A percentile compares a stretch with the other conserved stretches of the same genome.
phyloP scores from a whole-genome alignment of 2,888 invertebrate species.

The Galerucella nymphaeae region DNA sequence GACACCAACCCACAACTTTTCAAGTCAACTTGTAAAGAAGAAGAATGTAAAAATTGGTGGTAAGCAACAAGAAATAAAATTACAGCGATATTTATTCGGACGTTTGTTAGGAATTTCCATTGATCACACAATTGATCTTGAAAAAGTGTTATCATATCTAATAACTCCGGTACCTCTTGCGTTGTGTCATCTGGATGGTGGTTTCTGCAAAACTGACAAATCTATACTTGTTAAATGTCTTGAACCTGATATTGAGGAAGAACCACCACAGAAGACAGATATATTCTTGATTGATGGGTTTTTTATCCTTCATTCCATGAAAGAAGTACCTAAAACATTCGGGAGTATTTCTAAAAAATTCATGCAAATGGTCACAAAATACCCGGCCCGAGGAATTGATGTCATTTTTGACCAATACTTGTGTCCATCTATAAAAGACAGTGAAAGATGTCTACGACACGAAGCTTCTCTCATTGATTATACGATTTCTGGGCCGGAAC shows the following conservation, averaged over 20 bases:
- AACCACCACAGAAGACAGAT: conserved; percentile 28
- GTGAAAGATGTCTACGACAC: conserved; percentile 18
- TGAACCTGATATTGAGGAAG: not conserved
- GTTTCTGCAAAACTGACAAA: conserved; percentile 44
- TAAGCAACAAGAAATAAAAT: conserved; percentile 20
- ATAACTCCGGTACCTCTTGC: conserved; percentile 44
- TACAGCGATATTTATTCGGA: conserved; percentile 21
- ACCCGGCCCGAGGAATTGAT: conserved; percentile 17
- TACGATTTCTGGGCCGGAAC: conserved; percentile 49
- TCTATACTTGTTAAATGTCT: too few relatives aligned
- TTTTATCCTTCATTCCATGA: conserved; percentile 47
- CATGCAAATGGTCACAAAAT: conserved; percentile 39
- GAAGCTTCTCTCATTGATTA: conserved; percentile 37
- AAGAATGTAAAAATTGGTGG: conserved; percentile 30
- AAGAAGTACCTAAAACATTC: conserved; percentile 43
- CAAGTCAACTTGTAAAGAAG: conserved; percentile 18
- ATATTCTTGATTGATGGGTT: conserved; percentile 49
- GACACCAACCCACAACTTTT: not conserved
- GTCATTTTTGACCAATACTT: conserved; percentile 37
- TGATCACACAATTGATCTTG: conserved; percentile 45
- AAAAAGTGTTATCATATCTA: conserved; percentile 11
- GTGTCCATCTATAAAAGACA: conserved; percentile 31
- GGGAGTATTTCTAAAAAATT: conserved; percentile 39
- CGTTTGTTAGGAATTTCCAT: conserved; percentile 44
- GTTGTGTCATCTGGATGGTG: conserved; percentile 49